Evolutionary conservation across 2,888 invertebrate species (phyloP).

Genomic region (Lasioglossum zephyrum): DNA sequence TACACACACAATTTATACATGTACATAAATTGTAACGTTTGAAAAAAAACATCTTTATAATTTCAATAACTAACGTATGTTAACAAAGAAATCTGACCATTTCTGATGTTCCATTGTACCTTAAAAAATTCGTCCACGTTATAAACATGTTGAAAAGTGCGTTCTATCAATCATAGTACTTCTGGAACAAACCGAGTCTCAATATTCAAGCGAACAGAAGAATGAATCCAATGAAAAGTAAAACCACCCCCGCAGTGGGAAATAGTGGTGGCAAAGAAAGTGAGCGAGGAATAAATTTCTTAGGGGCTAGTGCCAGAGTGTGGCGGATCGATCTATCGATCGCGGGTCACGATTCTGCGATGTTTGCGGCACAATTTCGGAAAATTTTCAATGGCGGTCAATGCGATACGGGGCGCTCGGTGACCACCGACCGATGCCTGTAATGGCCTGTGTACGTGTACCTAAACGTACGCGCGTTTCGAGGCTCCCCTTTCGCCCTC

Average conservation of each 20-base stretch:
- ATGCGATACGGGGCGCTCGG: slow-evolving; percentile 18
- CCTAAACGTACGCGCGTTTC: slow-evolving; percentile 28
- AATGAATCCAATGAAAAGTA: not conserved
- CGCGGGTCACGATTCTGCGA: slow-evolving; percentile 1
- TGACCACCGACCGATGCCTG: slow-evolving; percentile 28
- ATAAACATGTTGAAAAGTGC: not conserved
- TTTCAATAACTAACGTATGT: no score
- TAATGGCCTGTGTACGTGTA: slow-evolving; percentile 16
- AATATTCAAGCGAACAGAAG: not conserved
- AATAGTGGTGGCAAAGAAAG: not conserved
- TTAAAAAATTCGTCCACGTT: not conserved
- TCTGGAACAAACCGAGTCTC: not conserved
- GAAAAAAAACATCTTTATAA: no score
- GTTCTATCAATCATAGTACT: not conserved
- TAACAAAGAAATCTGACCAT: no score
- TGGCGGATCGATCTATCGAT: slow-evolving; percentile 2
- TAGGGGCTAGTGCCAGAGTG: not conserved
- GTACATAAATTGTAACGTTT: no score
- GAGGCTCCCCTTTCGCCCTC: not conserved
- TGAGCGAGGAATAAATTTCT: not conserved
- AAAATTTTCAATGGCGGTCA: slow-evolving; percentile 50
- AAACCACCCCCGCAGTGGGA: not conserved
- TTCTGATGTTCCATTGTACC: no score
- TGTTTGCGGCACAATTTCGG: slow-evolving; percentile 45
- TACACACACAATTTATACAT: no score